These are phyloP conservation scores for Hexactinellida sp. DNA, from an alignment of 37 sponge, comb jelly and placozoan species.

Conservation along the genomic window DNA sequence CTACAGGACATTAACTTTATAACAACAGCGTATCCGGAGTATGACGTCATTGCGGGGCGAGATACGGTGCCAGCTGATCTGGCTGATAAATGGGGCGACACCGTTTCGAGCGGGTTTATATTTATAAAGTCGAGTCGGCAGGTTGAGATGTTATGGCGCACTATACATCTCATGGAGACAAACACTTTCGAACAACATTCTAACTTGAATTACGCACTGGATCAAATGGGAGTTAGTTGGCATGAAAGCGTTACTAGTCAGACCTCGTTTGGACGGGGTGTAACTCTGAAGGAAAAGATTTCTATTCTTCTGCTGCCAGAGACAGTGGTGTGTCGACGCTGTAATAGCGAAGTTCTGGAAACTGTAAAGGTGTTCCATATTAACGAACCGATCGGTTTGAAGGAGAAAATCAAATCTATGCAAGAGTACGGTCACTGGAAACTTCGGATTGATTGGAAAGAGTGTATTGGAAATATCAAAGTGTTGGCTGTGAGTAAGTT, in stretches of 20 bases:
- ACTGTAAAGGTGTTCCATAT: neutral
- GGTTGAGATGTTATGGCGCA: neutral
- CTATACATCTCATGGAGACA: neutral
- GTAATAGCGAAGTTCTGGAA: neutral
- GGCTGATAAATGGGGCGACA: neutral
- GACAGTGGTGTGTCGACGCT: neutral
- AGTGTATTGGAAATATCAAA: neutral
- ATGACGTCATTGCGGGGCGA: constrained; percentile 7
- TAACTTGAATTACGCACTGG: neutral
- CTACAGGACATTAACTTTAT: constrained; percentile 1
- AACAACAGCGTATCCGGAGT: neutral
- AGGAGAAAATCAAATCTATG: neutral
- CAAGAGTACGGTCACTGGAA: constrained; percentile 1
- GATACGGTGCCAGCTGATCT: neutral
- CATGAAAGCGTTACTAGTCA: neutral
- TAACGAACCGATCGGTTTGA: neutral
- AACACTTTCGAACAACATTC: neutral
- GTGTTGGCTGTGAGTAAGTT: neutral
- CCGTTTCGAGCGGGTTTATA: neutral
- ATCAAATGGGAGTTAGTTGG: neutral
- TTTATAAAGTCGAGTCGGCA: neutral
- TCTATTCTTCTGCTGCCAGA: neutral
- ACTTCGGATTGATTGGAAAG: constrained; percentile 2
- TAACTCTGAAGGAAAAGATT: neutral
- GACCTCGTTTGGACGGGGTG: neutral